phyloP scores from a whole-genome alignment of 2,797 vertebrate genomes.

The Gymnocypris eckloni region DNA sequence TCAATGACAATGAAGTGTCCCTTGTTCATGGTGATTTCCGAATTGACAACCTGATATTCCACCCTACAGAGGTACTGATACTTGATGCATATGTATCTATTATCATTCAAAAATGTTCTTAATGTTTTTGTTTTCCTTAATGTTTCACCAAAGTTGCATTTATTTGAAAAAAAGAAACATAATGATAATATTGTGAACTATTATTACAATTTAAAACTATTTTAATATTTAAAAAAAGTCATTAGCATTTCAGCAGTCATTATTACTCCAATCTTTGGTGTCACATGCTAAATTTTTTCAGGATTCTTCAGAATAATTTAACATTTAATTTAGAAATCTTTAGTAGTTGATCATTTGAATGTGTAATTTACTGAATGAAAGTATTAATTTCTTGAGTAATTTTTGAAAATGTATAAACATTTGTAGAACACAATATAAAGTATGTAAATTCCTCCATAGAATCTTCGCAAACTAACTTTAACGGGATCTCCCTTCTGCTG shows the following conservation, averaged over 20 bases:
- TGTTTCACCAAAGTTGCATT: not conserved
- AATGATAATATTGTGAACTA: not conserved
- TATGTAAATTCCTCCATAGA: not conserved
- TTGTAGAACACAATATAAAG: not conserved
- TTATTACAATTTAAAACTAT: not conserved
- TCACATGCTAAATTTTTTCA: too few species aligned
- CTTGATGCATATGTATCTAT: not conserved
- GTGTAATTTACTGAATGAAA: not conserved
- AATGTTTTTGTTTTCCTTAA: not conserved
- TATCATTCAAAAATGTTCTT: not conserved
- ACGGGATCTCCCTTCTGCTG: too few species aligned
- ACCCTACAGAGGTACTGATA: conserved; percentile 86
- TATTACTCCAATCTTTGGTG: too few species aligned
- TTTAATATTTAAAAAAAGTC: not conserved
- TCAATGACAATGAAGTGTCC: conserved; percentile 79
- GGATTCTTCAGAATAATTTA: too few species aligned
- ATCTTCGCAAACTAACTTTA: not conserved
- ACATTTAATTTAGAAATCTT: not conserved
- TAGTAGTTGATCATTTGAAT: not conserved
- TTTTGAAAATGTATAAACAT: not conserved
- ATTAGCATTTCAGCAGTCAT: too few species aligned
- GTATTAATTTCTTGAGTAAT: not conserved
- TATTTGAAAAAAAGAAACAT: not conserved
- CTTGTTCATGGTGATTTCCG: conserved; percentile 93
- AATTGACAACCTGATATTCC: conserved; percentile 92